Evolutionary conservation across 2,113 vertebrate genomes (phyloP).

Genomic region (Cranoglanis bouderius): DNA sequence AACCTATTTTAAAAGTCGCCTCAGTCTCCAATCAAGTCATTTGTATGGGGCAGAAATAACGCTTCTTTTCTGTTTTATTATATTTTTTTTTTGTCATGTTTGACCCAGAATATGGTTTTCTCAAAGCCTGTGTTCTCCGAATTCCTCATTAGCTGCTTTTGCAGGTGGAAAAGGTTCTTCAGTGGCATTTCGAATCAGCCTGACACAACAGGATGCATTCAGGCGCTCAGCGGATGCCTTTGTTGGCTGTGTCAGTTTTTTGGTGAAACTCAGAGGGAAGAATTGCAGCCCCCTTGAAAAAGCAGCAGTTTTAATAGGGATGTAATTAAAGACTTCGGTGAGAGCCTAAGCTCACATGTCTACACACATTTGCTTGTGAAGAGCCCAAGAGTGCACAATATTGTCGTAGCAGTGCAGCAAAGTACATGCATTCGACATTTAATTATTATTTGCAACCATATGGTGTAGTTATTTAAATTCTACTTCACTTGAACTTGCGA

Average conservation of each 20-base stretch:
- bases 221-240: neutral
- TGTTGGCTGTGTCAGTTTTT: slow-evolving; percentile 25
- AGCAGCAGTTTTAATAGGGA: slow-evolving; percentile 32
- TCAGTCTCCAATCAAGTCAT: neutral
- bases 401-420: neutral
- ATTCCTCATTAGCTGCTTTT: neutral
- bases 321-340: slow-evolving; percentile 37
- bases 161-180: slow-evolving; percentile 8
- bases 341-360: neutral
- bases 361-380: slow-evolving; percentile 2
- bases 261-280: slow-evolving; percentile 40
- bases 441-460: slow-evolving; percentile 21
- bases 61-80: neutral
- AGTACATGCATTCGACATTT: neutral
- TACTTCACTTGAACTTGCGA: neutral
- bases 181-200: slow-evolving; percentile 56
- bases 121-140: neutral
- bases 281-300: slow-evolving; percentile 36
- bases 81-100: neutral
- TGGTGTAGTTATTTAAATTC: neutral
- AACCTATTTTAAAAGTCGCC: neutral
- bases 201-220: slow-evolving; percentile 49
- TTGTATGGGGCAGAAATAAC: neutral
- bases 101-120: neutral
- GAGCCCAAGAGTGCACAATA: neutral